Evolutionary conservation across 2,797 vertebrate genomes (phyloP), one percentile per base, ranked within the genome.

Genomic region (Malacoraja senta): DNA sequence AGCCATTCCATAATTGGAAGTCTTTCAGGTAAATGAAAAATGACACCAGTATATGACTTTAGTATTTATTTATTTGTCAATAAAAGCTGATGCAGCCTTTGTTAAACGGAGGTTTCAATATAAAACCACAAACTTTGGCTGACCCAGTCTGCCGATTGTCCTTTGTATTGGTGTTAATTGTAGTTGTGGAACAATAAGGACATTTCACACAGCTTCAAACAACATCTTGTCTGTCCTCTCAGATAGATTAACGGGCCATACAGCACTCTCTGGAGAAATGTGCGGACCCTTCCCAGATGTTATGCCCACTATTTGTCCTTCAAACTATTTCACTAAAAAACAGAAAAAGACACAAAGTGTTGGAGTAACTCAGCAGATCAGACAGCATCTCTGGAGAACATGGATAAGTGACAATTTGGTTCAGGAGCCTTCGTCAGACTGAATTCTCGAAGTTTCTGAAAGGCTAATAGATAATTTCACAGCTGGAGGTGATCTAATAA

Each of bases 11-110:
- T 65, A 65, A 0, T 65, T 19, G 84, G 21, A 65, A 63, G 61
- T 21, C 29, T 32, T 65, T 65, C 17, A 21, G 0, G 8, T 32
- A 65, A 88, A 32, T 65, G 61, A 17, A 65, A 88, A 88, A 35
- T 65, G 65, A 65, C 65, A 19, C 6, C 15, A 15, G 61, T 63
- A 17, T n/a, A n/a, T 63, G 12, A 63, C 58, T 29, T n/a, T 86
- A 63, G 29, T 35, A 88, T 32, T 88, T 65, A 32, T 32, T 65
- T 65, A 32, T 65, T 88, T 88, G 80, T 65, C 84, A 88, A 88
- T 65, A 88, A 88, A 65, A 88, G 21, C 15, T 65, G 29, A n/a
- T 58, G 53, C 13, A 61, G 81, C 29, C 13, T 65, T n/a, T 53
- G 63, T 86, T 86, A 65, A 88, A 65, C 4, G 63, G 84, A 65